Evolutionary conservation across 2,888 invertebrate species (phyloP), one percentile per base, ranked within the genome.

Genomic region (Hirtodrosophila histrioides): DNA sequence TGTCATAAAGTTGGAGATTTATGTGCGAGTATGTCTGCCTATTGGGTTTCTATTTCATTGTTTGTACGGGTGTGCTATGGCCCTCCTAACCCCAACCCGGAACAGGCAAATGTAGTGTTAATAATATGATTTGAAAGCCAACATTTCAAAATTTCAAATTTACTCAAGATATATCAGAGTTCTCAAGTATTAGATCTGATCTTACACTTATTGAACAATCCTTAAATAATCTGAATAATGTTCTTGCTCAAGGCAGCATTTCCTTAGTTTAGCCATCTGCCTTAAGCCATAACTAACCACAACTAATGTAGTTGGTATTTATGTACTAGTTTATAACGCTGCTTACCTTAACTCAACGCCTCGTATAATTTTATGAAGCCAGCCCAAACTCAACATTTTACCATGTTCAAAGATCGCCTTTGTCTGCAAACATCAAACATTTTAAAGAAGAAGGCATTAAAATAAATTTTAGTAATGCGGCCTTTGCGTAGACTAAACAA

Each of bases 1-100:
- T 85, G 84, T 88, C 88, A 85, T 85, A 85, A 85, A 85, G 82
- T 88, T 86, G 82, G 62, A 88, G 85, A 85, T 85, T 85, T 85
- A 85, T 88, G 84, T 17, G 17, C 17, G 17, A 17, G 17, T 53
- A 63, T 46, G 58, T 61, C 71, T 41, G 67, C 45, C 71, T 53
- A 58, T 84, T 53, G 67, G 74, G 57, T 51, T 67, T 54, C 45
- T 23, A 46, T 50, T 64, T 45, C 60, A 69, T 68, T 75, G 75
- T 75, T 71, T 61, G 56, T 35, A 9, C 31, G 35, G 35, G 54
- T 65, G 31, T 29, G 11, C 39, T 35, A 31, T 27, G 27, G 27
- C n/a, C n/a, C n/a, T n/a, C n/a, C n/a, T n/a, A n/a, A n/a, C n/a
- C n/a, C n/a, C n/a, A n/a, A n/a, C 49, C 56, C 45, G 27, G 31